phyloP scores from a whole-genome alignment of 2,797 vertebrate species.

The Helostoma temminkii region DNA sequence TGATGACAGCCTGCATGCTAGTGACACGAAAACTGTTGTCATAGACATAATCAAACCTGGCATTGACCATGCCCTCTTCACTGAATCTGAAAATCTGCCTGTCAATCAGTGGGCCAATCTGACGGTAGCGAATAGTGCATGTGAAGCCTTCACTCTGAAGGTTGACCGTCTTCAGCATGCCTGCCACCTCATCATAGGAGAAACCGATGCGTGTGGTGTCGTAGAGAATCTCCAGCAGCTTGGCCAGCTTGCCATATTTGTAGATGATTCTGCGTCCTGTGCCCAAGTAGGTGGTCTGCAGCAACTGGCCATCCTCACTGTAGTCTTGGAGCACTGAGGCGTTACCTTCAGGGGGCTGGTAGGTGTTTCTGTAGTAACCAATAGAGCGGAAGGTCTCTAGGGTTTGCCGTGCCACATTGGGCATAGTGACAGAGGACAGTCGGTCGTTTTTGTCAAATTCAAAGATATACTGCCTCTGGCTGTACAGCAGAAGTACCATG shows the following conservation, averaged over 20 bases:
- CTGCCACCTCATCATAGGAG: conserved; percentile 93
- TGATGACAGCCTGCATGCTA: conserved; percentile 99
- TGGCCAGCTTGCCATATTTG: conserved; percentile 95
- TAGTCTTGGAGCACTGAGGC: conserved; percentile 96
- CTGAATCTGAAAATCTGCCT: conserved; percentile 98
- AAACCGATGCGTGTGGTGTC: conserved; percentile 96
- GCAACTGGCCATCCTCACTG: conserved; percentile 91
- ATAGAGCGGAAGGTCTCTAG: conserved; percentile 95
- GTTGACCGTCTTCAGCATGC: conserved; percentile 97
- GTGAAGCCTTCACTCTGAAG: conserved; percentile 96
- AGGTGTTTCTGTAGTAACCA: conserved; percentile 97
- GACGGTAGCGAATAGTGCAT: conserved; percentile 96
- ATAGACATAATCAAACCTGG: conserved; percentile 98
- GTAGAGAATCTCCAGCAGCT: conserved; percentile 94
- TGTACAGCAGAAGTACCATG: conserved; percentile 97
- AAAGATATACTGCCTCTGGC: conserved; percentile 98
- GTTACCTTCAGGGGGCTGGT: conserved; percentile 94
- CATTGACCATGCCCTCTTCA: conserved; percentile 98
- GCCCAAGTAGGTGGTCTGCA: conserved; percentile 93
- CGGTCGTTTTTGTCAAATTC: conserved; percentile 98
- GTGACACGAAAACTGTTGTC: conserved; percentile 99
- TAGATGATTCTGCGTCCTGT: conserved; percentile 94
- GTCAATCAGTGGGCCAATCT: conserved; percentile 97
- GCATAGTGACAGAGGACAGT: conserved; percentile 97
- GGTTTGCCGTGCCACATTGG: conserved; percentile 95